Evolutionary conservation across 2,888 invertebrate species (phyloP).

Genomic region (Drosophila dives): DNA sequence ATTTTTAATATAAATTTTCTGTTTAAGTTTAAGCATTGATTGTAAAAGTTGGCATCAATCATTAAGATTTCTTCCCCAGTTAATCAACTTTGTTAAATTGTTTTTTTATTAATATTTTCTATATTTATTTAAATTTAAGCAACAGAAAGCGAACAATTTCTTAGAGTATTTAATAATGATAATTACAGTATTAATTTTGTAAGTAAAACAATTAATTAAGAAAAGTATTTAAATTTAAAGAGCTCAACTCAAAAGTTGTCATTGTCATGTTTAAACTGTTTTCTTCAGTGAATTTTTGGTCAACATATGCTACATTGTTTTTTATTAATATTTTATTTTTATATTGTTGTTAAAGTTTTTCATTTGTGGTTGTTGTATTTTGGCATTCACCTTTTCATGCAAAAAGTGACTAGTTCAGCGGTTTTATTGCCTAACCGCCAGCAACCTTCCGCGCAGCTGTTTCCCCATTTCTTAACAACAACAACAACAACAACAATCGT

Average conservation of each 20-base stretch:
- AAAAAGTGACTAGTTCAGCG: conserved; percentile 54
- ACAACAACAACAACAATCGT: conserved; percentile 14
- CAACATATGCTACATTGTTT: conserved; percentile 2
- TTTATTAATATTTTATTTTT: neutral
- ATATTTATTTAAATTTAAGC: no score
- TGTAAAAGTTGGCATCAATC: no score
- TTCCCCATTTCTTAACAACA: conserved; percentile 66
- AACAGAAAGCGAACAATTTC: neutral
- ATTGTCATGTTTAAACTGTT: neutral
- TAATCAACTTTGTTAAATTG: no score
- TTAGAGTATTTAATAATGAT: neutral
- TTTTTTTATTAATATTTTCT: no score
- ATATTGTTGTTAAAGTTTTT: neutral
- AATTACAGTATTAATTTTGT: neutral
- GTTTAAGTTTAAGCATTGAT: no score
- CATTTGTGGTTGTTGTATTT: conserved; percentile 24
- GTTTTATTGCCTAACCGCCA: conserved; percentile 48
- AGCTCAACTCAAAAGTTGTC: neutral
- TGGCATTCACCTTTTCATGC: conserved; percentile 60
- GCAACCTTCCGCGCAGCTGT: conserved; percentile 64
- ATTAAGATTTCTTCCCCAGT: no score
- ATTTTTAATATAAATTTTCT: no score
- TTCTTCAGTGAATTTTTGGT: conserved; percentile 39
- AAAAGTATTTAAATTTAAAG: neutral
- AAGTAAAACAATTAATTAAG: neutral